Percentiles rank a stretch among this genome's conserved stretches.
phyloP scores from a whole-genome alignment of 1,140 invertebrate genomes.

The Ceratosolen solmsi region DNA sequence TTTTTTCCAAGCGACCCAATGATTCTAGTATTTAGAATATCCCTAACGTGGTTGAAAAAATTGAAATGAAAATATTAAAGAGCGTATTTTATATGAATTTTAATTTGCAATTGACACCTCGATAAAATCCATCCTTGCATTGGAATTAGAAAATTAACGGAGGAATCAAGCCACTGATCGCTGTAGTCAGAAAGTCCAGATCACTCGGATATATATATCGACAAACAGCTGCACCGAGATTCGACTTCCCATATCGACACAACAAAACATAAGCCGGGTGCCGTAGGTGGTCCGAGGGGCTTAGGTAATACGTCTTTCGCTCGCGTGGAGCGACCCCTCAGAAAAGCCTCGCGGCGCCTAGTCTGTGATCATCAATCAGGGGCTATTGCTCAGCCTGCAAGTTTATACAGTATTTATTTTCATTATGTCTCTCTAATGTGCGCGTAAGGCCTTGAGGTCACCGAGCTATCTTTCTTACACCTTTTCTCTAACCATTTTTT shows the following conservation, averaged over 20 bases:
- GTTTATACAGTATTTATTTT: conserved; percentile 74
- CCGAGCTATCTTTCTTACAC: conserved; percentile 26
- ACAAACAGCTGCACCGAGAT: conserved; percentile 38
- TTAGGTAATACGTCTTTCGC: conserved; percentile 69
- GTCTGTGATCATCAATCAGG: conserved; percentile 72
- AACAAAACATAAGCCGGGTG: conserved; percentile 51
- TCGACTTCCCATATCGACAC: background rate
- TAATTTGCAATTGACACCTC: background rate
- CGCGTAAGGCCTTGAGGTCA: conserved; percentile 11
- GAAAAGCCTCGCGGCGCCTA: conserved; percentile 52
- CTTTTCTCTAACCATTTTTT: conserved; percentile 1
- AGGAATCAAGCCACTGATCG: background rate
- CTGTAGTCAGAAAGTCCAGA: background rate
- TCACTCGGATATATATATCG: background rate
- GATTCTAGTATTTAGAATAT: too few relatives aligned
- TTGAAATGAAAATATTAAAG: too few relatives aligned
- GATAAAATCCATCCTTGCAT: background rate
- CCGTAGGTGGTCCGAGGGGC: conserved; percentile 66
- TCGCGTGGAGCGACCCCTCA: conserved; percentile 18
- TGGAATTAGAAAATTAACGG: conserved; percentile 21
- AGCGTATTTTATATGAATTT: too few relatives aligned
- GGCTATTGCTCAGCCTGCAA: conserved; percentile 63
- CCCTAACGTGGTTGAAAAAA: too few relatives aligned
- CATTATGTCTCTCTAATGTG: conserved; percentile 62
- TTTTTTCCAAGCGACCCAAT: too few relatives aligned